Evolutionary conservation across 2,797 vertebrate species (phyloP).

Genomic region (Neoniphon sammara): DNA sequence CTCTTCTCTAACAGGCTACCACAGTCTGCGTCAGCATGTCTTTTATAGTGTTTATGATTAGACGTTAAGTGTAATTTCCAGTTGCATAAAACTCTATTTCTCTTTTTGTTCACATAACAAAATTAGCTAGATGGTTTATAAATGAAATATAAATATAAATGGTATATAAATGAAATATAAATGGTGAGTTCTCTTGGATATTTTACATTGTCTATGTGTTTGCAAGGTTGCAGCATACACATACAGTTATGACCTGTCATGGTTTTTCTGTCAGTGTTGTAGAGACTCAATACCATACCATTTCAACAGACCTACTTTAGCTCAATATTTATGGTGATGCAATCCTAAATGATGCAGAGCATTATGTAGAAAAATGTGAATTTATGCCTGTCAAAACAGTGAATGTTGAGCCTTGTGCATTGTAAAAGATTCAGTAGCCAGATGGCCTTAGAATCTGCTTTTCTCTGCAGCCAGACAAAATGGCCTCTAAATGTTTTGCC

Average conservation of each 20-base stretch:
- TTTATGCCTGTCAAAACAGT: slow-evolving; percentile 48
- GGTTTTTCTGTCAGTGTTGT: slow-evolving; percentile 19
- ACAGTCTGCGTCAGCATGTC: slow-evolving; percentile 36
- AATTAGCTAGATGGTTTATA: no score
- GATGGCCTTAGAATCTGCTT: slow-evolving; percentile 76
- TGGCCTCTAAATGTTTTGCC: slow-evolving; percentile 35
- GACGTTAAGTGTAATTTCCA: slow-evolving; percentile 21
- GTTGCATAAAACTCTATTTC: neutral
- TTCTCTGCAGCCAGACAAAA: slow-evolving; percentile 68
- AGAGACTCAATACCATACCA: neutral
- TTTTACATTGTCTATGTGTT: neutral
- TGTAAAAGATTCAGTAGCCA: slow-evolving; percentile 81
- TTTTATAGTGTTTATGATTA: neutral
- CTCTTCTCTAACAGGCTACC: slow-evolving; percentile 46
- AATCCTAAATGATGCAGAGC: slow-evolving; percentile 34
- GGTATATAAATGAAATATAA: no score
- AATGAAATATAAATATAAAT: no score
- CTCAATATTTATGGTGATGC: slow-evolving; percentile 30
- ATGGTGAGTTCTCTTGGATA: neutral
- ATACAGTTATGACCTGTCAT: slow-evolving; percentile 1
- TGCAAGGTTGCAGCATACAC: no score
- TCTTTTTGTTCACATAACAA: no score
- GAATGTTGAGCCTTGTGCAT: slow-evolving; percentile 53
- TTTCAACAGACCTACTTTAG: slow-evolving; percentile 6
- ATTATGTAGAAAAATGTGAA: slow-evolving; percentile 28